Base-by-base conservation (phyloP, 2,888 invertebrate genomes). In the Eilema depressum region DNA sequence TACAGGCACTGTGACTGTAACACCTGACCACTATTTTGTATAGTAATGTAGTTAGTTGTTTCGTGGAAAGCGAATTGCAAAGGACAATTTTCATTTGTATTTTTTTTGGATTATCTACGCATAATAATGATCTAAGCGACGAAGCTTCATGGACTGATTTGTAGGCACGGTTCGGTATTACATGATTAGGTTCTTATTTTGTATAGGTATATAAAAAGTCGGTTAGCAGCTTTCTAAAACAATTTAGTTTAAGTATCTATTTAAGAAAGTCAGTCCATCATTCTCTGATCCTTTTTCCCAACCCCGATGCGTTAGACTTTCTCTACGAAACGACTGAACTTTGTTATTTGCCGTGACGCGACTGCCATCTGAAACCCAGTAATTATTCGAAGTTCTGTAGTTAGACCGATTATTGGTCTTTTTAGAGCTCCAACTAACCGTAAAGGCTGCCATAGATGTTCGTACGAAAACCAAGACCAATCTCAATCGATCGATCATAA, bases 1-100 rank as follows among this genome's bases (percentile, higher is more conserved):
- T 87, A 82, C 77, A 75, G 90, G 91, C 89, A 77, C 70, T 78
- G 71, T 70, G 71, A 67, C 75, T 76, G 75, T 71, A 66, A 84
- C 88, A 90, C 85, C 86, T 89, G 89, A 88, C 79, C 70, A 30
- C 28, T 60, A 28, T 61, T 61, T 61, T 28, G 2, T 53, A 41
- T 4, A n/a, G 53, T 53, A 53, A n/a, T 53, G 53, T 53, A 53
- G 47, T 53, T 20, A n/a, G 53, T n/a, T n/a, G 53, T 53, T 53
- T n/a, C n/a, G 20, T n/a, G 14, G 17, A 59, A 23, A 59, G 12
- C 4, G 26, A 59, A 14, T 59, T 59, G 57, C 2, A 14, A 59
- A 12, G 25, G 53, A n/a, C 53, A n/a, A n/a, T 53, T 53, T 53
- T 53, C n/a, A 8, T 53, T 53, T n/a, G 53, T 53, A n/a, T 10